Evolutionary conservation across 2,113 vertebrate genomes (phyloP).

Genomic region (Heterotilapia buettikoferi): DNA sequence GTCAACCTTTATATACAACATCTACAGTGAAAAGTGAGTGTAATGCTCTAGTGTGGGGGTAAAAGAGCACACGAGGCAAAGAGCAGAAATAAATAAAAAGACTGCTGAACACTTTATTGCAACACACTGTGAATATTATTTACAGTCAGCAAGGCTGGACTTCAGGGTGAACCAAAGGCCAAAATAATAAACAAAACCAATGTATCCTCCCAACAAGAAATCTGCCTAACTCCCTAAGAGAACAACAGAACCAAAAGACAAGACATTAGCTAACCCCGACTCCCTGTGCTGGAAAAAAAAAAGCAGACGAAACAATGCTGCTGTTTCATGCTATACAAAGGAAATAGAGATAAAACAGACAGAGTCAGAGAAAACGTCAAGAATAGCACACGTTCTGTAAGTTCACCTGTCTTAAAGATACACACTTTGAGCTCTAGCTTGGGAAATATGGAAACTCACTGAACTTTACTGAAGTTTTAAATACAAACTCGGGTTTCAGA

Average conservation of each 20-base stretch:
- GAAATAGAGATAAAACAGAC: background rate
- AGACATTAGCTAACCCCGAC: background rate
- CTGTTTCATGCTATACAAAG: background rate
- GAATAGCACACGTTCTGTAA: background rate
- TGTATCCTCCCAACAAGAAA: background rate
- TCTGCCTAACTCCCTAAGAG: background rate
- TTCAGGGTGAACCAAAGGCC: background rate
- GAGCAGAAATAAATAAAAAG: background rate
- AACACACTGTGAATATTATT: background rate
- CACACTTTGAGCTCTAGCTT: background rate
- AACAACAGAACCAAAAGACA: background rate
- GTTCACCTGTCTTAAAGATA: background rate
- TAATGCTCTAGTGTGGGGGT: background rate
- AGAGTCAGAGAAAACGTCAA: background rate
- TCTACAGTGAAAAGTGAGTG: background rate
- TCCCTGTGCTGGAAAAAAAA: background rate
- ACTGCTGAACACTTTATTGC: background rate
- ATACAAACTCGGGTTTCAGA: background rate
- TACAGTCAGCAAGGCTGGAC: background rate
- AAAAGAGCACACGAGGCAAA: background rate
- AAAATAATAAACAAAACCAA: background rate
- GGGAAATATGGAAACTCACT: accelerated
- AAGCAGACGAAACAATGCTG: background rate
- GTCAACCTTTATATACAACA: background rate
- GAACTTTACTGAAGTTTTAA: background rate